phyloP scores from a whole-genome alignment of 2,888 invertebrate species.

The Cylindroiulus punctatus region DNA sequence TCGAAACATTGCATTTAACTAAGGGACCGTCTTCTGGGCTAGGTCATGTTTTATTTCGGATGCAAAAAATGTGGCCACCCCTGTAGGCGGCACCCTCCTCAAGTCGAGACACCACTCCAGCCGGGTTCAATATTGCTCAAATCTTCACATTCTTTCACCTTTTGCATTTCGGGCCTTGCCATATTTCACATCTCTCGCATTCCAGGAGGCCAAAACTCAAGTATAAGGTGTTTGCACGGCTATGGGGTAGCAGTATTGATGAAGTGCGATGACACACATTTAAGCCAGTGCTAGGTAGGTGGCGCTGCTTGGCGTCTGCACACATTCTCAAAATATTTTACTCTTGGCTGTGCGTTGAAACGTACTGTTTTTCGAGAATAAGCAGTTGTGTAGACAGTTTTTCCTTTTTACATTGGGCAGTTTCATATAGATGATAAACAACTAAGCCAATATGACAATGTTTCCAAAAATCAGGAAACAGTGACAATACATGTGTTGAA shows the following conservation, averaged over 20 bases:
- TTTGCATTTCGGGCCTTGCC: not conserved
- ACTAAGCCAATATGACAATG: no score
- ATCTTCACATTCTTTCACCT: constrained; percentile 38
- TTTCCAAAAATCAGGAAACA: no score
- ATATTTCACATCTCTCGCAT: constrained; percentile 18
- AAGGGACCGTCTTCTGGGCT: constrained; percentile 34
- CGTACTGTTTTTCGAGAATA: no score
- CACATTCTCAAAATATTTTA: not conserved
- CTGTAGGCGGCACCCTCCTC: not conserved
- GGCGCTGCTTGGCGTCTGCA: not conserved
- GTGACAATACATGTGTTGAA: no score
- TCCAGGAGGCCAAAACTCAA: not conserved
- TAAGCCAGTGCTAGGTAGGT: not conserved
- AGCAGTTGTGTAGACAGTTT: no score
- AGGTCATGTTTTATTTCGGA: constrained; percentile 20
- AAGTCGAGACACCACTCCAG: constrained; percentile 17
- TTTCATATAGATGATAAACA: no score
- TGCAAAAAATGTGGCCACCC: not conserved
- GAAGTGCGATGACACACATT: not conserved
- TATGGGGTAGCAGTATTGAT: not conserved
- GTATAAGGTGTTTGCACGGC: constrained; percentile 2
- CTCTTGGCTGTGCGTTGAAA: no score
- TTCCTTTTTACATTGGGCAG: no score
- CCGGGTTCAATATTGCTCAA: constrained; percentile 35
- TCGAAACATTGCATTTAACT: constrained; percentile 2